Conservation (phyloP, 2,113 vertebrate species). For the Paraplagusia blochii region DNA sequence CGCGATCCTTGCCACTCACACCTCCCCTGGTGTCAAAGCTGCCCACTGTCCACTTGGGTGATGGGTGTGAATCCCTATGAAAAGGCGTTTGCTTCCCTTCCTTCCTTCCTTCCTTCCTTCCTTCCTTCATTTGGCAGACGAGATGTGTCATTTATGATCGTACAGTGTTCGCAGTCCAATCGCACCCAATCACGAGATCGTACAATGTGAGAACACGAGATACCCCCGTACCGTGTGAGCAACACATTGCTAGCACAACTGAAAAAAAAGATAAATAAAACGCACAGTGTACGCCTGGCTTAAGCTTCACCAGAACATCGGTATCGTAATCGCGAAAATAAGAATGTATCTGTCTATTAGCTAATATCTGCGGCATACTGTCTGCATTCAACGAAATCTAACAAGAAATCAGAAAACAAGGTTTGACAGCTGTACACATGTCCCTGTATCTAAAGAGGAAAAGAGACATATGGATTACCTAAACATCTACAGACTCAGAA, state of each 20-base stretch:
- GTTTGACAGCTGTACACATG: slow-evolving; percentile 45
- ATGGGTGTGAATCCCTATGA: too few species aligned
- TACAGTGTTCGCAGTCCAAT: slow-evolving; percentile 16
- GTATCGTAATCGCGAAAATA: slow-evolving; percentile 3
- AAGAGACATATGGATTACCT: slow-evolving; percentile 39
- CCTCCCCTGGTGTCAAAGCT: too few species aligned
- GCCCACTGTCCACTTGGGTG: too few species aligned
- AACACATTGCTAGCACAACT: too few species aligned
- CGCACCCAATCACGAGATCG: slow-evolving; percentile 37
- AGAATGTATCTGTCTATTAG: slow-evolving; percentile 11
- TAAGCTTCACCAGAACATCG: slow-evolving; percentile 1
- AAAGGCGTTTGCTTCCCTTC: too few species aligned
- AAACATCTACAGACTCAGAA: slow-evolving; percentile 56
- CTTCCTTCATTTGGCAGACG: slow-evolving; percentile 9
- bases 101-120: slow-evolving; percentile 17
- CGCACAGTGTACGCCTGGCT: too few species aligned
- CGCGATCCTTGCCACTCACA: too few species aligned
- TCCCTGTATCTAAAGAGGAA: slow-evolving; percentile 27
- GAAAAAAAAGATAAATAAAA: too few species aligned
- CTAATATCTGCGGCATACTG: slow-evolving; percentile 18
- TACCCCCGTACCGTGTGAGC: too few species aligned
- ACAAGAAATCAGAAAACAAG: slow-evolving; percentile 4
- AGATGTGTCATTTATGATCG: slow-evolving; percentile 37
- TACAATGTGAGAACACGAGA: too few species aligned
- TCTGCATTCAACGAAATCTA: slow-evolving; percentile 1